Base-by-base conservation (phyloP, 2,888 invertebrate genomes). In the Syritta pipiens region DNA sequence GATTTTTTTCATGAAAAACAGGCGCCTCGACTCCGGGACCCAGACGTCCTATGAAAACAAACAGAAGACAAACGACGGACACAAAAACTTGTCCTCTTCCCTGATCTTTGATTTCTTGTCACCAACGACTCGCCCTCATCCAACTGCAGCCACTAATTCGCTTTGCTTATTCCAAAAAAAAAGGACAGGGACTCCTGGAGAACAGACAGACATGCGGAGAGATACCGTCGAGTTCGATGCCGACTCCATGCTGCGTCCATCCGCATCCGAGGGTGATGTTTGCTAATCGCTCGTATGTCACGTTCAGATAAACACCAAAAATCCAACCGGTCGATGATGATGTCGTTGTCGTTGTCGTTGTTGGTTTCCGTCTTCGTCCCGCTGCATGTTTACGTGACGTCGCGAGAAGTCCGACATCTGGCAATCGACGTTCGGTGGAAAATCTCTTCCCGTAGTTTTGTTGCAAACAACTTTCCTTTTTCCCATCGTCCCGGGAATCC, bases 221-320 rank as follows among this genome's bases (percentile, higher is more conserved):
- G n/a, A n/a, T n/a, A n/a, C n/a, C n/a, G n/a, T n/a, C n/a, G n/a
- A n/a, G n/a, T n/a, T 28, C 49, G 53, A 48, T 74, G 3, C 4
- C 28, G 12, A 42, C 37, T 20, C 20, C 20, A 30, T 40, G 55
- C 17, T 42, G n/a, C n/a, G n/a, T n/a, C n/a, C n/a, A n/a, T n/a
- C n/a, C n/a, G n/a, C n/a, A n/a, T n/a, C n/a, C n/a, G n/a, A n/a
- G n/a, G n/a, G n/a, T n/a, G 53, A 57, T 63, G 51, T 71, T 77
- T 71, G 76, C 76, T 77, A 77, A 77, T 77, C 76, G 59, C 40
- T 65, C 30, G 37, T 44, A 57, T 76, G 71, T 71, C 71, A 63
- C 69, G 57, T 57, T 59, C 63, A 42, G 51, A 76, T 76, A 69
- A 69, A 69, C 71, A 77, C 51, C 40, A 35, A 59, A 55, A 30